Evolutionary conservation across 1,140 invertebrate species (phyloP).

Genomic region (Brachionus asplanchnoidis): DNA sequence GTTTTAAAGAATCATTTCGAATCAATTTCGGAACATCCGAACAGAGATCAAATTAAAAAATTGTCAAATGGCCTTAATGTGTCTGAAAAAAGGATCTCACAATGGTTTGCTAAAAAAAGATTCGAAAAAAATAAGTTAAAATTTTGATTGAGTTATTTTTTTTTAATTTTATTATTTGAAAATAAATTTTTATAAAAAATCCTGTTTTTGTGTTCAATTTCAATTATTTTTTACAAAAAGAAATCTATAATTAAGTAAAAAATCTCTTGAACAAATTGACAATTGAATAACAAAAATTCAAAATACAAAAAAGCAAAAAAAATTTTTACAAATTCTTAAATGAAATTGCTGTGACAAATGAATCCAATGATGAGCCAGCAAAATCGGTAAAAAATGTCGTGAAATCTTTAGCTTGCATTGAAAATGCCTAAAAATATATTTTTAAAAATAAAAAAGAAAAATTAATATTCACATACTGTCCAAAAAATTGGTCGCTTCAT

Average conservation of each 20-base stretch:
- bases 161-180: constrained; percentile 12
- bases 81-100: background rate
- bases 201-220: background rate
- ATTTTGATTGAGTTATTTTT: background rate
- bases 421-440: constrained; percentile 9
- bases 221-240: background rate
- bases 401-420: constrained; percentile 1
- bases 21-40: constrained; percentile 1
- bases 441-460: background rate
- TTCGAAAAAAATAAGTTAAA: constrained; percentile 17
- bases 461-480: background rate
- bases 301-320: constrained; percentile 4
- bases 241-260: background rate
- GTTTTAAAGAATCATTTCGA: constrained; percentile 20
- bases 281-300: constrained; percentile 1
- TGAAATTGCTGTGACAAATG: constrained; percentile 19
- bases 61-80: background rate
- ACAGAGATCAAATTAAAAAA: constrained; percentile 7
- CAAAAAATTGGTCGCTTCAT: constrained; percentile 14
- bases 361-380: background rate
- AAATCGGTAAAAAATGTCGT: constrained; percentile 28
- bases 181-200: background rate
- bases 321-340: constrained; percentile 27
- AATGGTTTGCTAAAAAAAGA: constrained; percentile 26
- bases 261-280: constrained; percentile 23